Evolutionary conservation across 2,888 invertebrate species (phyloP).

Genomic region (Rhagophthalmus giganteus): DNA sequence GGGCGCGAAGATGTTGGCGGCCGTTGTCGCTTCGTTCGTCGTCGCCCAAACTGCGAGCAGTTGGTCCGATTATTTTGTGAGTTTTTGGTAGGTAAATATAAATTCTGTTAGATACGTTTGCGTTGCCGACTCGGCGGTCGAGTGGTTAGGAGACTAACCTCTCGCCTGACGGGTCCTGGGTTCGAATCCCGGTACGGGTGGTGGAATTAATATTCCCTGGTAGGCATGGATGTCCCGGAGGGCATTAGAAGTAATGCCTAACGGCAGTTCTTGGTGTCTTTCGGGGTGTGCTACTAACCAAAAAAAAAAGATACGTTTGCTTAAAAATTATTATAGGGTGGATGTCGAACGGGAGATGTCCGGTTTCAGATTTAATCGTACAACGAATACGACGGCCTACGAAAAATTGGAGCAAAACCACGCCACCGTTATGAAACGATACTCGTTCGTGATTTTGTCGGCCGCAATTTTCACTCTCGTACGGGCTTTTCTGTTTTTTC

Average conservation of each 20-base stretch:
- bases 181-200: too few relatives aligned
- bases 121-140: too few relatives aligned
- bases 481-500: constrained; percentile 34
- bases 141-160: too few relatives aligned
- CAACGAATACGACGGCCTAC: constrained; percentile 22
- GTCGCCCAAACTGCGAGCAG: constrained; percentile 36
- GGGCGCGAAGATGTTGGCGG: constrained; percentile 34
- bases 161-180: too few relatives aligned
- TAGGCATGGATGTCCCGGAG: too few relatives aligned
- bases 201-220: too few relatives aligned
- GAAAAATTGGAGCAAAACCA: constrained; percentile 9
- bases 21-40: constrained; percentile 37
- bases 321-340: constrained; percentile 34
- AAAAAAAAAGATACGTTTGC: too few relatives aligned
- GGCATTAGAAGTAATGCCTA: too few relatives aligned
- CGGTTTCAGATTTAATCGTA: constrained; percentile 9
- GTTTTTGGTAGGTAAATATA: constrained; percentile 42
- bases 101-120: too few relatives aligned
- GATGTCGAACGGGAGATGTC: constrained; percentile 30
- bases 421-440: constrained; percentile 34
- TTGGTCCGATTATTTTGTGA: constrained; percentile 39
- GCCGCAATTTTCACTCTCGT: constrained; percentile 39
- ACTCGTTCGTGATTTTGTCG: constrained; percentile 38
- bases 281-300: too few relatives aligned
- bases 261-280: too few relatives aligned